Evolutionary conservation across 2,113 vertebrate species (phyloP).

Genomic region (Panurus biarmicus): DNA sequence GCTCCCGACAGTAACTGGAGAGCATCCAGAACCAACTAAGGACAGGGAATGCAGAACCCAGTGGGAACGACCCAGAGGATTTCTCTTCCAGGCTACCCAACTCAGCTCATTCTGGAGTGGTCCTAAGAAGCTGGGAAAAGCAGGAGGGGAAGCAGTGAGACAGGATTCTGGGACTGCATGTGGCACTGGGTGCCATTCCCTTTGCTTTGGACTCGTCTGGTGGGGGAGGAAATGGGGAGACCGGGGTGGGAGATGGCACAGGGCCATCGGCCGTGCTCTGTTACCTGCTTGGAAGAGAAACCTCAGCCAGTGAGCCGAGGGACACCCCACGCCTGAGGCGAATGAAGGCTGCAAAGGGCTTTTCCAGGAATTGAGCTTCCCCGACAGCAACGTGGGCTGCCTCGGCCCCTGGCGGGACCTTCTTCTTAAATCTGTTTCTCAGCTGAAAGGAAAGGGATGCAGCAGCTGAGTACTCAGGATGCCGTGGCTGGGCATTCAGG

Average conservation of each 20-base stretch:
- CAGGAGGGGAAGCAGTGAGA: neutral
- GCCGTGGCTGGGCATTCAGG: neutral
- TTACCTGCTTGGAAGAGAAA: constrained; percentile 77
- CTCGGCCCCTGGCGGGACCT: constrained; percentile 62
- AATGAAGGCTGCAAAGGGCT: constrained; percentile 69
- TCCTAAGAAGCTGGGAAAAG: neutral
- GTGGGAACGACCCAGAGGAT: neutral
- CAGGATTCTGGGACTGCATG: fast-evolving
- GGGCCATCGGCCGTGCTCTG: fast-evolving
- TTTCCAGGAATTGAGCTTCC: constrained; percentile 70
- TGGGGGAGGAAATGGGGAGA: neutral
- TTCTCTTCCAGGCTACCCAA: neutral
- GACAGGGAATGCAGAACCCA: neutral
- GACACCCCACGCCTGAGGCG: constrained; percentile 44
- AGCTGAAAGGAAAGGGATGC: constrained; percentile 27
- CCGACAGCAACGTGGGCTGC: constrained; percentile 66
- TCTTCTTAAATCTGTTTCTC: constrained; percentile 68
- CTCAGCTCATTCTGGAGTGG: fast-evolving
- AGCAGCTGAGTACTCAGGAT: neutral
- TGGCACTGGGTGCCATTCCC: neutral
- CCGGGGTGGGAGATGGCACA: fast-evolving
- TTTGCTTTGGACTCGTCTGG: neutral
- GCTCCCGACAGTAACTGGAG: neutral
- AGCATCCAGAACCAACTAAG: neutral
- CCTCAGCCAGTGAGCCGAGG: constrained; percentile 66